Base-by-base conservation (phyloP, 2,888 invertebrate genomes). In the Mythimna albipuncta region DNA sequence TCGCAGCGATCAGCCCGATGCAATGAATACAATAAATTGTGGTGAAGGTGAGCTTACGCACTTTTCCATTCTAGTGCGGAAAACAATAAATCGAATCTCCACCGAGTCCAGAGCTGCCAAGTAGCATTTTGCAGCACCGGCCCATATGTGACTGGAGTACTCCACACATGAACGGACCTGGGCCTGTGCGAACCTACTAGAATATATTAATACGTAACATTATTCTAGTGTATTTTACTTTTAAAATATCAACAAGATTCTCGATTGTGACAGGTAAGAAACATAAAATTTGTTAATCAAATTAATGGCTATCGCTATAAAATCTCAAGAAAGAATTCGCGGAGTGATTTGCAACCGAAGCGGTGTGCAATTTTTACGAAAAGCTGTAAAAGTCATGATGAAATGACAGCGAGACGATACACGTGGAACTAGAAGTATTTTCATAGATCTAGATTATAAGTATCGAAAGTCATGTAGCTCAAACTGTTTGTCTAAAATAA, bases 321-420 rank as follows among this genome's bases (percentile, higher is more conserved):
- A 77, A 82, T 41, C 59, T 64, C 47, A 26, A 11, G 50, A 44
- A 79, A 75, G 66, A 67, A 81, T 81, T 66, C 50, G 55, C 10
- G 7, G 52, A 75, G 75, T 83, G 75, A 83, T 81, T 81, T 83
- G 84, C 75, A 58, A 64, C 71, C 32, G 32, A 61, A 63, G 57
- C 57, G 41, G 58, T 69, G 80, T 69, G 75, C 69, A 62, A 75
- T 83, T 72, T 72, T 80, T 80, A 69, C 19, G 54, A 80, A 66
- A 57, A 79, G 35, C 80, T 64, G 69, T 79, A 65, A 79, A 83
- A 68, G 79, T 79, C 83, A 47, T 11, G 11, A 44, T 32, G 26
- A 79, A 63, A 64, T 82, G 64, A 78, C 64, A 61, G 66, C 63
- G 64, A 72, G 55, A 52, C 50, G 44, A 32, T 52, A 47, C 72